phyloP scores from a whole-genome alignment of 2,797 vertebrate species.

The Phylloscopus collybita region DNA sequence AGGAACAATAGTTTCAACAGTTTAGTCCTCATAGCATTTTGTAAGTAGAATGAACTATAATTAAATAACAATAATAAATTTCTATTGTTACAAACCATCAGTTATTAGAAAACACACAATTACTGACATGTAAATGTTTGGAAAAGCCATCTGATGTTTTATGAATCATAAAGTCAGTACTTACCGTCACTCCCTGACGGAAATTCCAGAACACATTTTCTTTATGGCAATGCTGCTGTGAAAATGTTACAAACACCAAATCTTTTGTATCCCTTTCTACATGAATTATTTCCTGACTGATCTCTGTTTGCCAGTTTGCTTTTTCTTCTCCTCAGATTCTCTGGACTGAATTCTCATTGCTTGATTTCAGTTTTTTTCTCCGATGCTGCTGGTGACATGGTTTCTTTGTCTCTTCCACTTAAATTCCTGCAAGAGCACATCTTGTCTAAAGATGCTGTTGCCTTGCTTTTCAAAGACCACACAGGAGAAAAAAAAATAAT shows the following conservation, averaged over 20 bases:
- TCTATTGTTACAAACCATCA: background rate
- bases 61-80: background rate
- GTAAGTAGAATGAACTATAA: background rate
- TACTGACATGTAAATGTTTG: background rate
- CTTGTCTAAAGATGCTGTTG: constrained; percentile 39
- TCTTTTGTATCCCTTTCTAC: background rate
- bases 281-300: background rate
- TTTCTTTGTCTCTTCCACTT: constrained; percentile 59
- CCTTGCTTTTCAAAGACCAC: constrained; percentile 52
- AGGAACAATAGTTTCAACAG: background rate
- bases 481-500: background rate
- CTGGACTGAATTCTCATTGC: constrained; percentile 28
- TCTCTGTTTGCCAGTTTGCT: constrained; percentile 38
- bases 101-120: background rate
- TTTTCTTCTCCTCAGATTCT: background rate
- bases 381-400: constrained; percentile 1
- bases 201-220: constrained; percentile 28
- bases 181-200: constrained; percentile 25
- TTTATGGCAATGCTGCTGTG: background rate
- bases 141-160: background rate
- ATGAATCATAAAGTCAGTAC: constrained; percentile 40
- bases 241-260: background rate
- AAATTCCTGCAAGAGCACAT: constrained; percentile 44
- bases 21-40: background rate
- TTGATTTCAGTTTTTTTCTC: constrained; percentile 23